Base-by-base conservation (phyloP, 2,888 invertebrate species). In the Agonopterix subpropinquella region DNA sequence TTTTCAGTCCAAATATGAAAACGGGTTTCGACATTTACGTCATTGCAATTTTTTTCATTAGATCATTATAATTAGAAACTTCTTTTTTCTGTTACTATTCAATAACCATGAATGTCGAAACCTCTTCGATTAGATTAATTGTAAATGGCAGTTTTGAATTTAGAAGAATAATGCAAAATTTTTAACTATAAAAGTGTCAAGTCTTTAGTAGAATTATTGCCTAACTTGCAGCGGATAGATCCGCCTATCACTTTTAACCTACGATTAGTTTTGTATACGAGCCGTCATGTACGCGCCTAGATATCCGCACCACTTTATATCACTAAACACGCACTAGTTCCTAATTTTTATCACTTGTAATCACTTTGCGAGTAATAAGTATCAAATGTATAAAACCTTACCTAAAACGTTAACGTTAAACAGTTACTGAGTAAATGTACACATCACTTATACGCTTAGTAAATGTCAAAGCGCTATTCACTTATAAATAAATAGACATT, bases 381-480 rank as follows among this genome's bases (percentile, higher is more conserved):
- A 87, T 87, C 87, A 87, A 88, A 87, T 85, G 87, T 88, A 86
- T 87, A 83, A 87, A 84, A 83, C 53, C 79, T 86, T 80, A 80
- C 64, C 77, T 80, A 78, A 68, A 74, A 70, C 59, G 54, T 80
- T 80, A 80, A 81, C 72, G 58, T 79, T 79, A 79, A 76, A 79
- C 75, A 75, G 71, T 80, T 77, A 78, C 65, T 72, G 80, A 85
- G 80, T 84, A 82, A 77, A 80, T 72, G 78, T 80, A 78, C 80
- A 73, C 70, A 70, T 78, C 74, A 70, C 76, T 80, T 82, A 79
- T 58, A 78, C 74, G 76, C 74, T 78, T 74, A 77, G 62, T 75
- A 68, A 73, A 80, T 73, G 72, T 73, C 62, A 55, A 81, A 84
- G 81, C 82, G 76, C 69, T 80, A 80, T 67, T 64, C 58, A 69